Evolutionary conservation across 2,888 invertebrate species (phyloP).

Genomic region (Agapostemon virescens): DNA sequence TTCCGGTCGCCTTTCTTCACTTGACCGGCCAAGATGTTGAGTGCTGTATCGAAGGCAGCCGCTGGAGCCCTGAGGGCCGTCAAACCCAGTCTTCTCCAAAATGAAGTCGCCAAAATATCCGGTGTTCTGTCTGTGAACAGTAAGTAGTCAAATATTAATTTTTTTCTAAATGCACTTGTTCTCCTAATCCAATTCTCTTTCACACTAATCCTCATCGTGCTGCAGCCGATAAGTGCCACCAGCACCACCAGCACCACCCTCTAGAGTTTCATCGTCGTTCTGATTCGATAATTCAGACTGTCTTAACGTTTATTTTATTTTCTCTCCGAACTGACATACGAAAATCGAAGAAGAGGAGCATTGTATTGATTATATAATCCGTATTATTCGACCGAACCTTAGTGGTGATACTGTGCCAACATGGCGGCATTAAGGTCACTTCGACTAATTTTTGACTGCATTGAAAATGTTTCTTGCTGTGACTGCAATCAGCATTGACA

Average conservation of each 20-base stretch:
- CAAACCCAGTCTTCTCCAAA: constrained; percentile 81
- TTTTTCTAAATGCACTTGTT: neutral
- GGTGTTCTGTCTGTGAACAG: constrained; percentile 81
- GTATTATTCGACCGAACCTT: constrained; percentile 65
- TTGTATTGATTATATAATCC: constrained; percentile 73
- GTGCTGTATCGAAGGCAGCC: constrained; percentile 83
- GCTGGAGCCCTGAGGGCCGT: constrained; percentile 82
- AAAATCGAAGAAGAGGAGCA: constrained; percentile 16
- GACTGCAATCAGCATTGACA: neutral
- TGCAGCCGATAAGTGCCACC: neutral
- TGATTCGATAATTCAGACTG: neutral
- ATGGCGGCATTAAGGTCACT: constrained; percentile 71
- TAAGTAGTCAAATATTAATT: constrained; percentile 77
- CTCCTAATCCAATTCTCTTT: neutral
- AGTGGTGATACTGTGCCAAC: constrained; percentile 66
- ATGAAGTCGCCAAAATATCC: constrained; percentile 81
- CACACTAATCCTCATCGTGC: neutral
- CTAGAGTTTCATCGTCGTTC: neutral
- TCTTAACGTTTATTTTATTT: neutral
- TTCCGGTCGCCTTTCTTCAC: constrained; percentile 65
- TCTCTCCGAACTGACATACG: constrained; percentile 15
- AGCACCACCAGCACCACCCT: neutral
- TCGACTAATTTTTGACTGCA: constrained; percentile 44
- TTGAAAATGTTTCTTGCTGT: neutral
- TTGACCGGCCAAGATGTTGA: constrained; percentile 83